A percentile compares a stretch with the other conserved stretches of the same genome.
Conservation (phyloP, 92 coral and sea anemone species). For the Parazoanthus atlanticus region DNA sequence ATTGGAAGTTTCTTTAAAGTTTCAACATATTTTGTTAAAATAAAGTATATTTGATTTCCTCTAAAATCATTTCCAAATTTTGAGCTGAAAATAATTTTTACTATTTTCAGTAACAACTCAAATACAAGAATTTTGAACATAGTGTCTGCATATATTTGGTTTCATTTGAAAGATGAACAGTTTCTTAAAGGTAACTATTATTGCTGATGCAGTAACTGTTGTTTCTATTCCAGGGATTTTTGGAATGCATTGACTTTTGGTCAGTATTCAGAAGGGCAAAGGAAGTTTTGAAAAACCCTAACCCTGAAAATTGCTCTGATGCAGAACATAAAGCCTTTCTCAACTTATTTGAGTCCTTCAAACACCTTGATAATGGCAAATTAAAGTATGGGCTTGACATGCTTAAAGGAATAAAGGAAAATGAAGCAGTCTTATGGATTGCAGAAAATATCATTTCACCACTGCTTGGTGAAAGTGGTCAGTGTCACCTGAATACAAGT, state of each 20-base stretch:
- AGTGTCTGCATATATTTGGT: no score
- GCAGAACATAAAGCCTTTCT: slow-evolving; percentile 12
- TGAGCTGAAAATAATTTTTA: no score
- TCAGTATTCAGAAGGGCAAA: background rate
- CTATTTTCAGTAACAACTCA: no score
- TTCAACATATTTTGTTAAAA: no score
- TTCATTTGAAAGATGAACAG: no score
- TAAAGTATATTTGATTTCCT: no score
- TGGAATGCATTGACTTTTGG: background rate
- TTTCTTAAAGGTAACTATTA: no score
- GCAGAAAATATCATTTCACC: slow-evolving; percentile 24
- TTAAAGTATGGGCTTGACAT: background rate
- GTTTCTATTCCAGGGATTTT: no score
- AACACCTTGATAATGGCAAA: background rate
- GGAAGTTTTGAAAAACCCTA: background rate
- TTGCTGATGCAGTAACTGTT: no score
- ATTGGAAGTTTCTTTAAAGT: no score
- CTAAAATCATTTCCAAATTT: no score
- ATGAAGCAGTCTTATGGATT: slow-evolving; percentile 16
- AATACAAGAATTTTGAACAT: no score
- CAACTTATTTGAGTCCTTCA: background rate
- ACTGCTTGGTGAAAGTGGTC: slow-evolving; percentile 35
- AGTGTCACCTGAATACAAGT: slow-evolving; percentile 9
- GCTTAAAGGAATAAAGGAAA: background rate
- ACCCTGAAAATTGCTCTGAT: background rate